These are phyloP conservation scores for Mormoops blainvillei DNA, from an alignment of 2,113 vertebrate genomes.

Conservation along the genomic window DNA sequence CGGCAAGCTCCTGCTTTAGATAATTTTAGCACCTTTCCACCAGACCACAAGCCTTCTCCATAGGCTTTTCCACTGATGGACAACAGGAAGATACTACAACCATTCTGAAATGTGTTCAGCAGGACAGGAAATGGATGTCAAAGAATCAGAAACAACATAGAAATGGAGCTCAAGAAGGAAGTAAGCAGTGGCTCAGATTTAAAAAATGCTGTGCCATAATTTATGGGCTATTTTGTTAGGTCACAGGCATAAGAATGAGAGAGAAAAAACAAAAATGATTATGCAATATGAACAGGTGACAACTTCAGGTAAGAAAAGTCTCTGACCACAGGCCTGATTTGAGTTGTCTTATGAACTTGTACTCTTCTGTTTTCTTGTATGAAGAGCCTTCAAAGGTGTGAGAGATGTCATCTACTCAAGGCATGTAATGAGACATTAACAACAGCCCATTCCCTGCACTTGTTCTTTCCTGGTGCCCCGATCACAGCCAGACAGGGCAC, in stretches of 20 bases:
- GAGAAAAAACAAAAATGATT: too few relatives aligned
- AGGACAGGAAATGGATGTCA: neutral
- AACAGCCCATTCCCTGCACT: rapidly evolving
- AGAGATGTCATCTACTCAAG: neutral
- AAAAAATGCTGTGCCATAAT: neutral
- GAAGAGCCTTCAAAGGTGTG: neutral
- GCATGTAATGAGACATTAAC: neutral
- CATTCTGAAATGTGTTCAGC: neutral
- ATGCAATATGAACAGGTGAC: neutral
- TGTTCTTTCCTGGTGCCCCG: neutral
- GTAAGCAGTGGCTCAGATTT: neutral
- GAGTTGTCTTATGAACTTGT: neutral
- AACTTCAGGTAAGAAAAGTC: neutral
- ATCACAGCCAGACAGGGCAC: neutral
- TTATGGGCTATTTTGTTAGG: neutral
- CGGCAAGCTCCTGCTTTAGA: neutral
- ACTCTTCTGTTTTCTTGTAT: neutral
- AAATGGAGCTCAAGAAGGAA: neutral
- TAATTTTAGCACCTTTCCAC: neutral
- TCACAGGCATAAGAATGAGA: neutral
- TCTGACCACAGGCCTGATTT: neutral
- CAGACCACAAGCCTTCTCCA: neutral
- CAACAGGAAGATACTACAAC: too few relatives aligned
- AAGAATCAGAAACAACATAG: neutral
- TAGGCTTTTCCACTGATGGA: neutral